Base-by-base conservation (phyloP, 2,888 invertebrate genomes). In the Machimus rusticus region DNA sequence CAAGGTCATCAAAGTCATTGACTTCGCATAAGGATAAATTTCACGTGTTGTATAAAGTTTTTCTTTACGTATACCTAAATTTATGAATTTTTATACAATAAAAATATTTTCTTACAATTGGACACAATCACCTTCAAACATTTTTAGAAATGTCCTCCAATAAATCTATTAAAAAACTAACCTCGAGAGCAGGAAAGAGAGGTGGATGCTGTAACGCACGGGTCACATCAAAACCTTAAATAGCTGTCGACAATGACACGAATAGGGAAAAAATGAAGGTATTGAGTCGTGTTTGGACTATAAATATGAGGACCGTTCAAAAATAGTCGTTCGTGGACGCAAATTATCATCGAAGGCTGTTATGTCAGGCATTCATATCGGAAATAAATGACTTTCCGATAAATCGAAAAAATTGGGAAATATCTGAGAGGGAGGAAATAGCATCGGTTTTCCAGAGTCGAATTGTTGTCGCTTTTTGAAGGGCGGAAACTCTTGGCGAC, bases 371-470 rank as follows among this genome's bases (percentile, higher is more conserved):
- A 66, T 66, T 66, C 66, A 66, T 66, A 66, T 66, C 28, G 66
- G 9, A 79, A 31, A 51, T 28, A 79, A 79, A 51, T 79, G 79
- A n/a, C 16, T 46, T 79, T 79, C 51, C 79, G 55, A 79, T 79
- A 51, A 79, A 79, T 12, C 8, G 51, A 51, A 39, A 39, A 51
- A 51, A 66, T 31, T 51, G 31, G 43, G 12, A 78, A 78, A 39
- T 39, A 39, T 46, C 19, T 51, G 14, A 31, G 51, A n/a, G 28
- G 12, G 43, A 31, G 79, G 79, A 79, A 79, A 79, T 51, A 51
- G 46, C 78, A 43, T 78, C 43, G n/a, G 14, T 51, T 28, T 28
- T 19, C 39, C 79, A 51, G 14, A 66, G 66, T 5, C 23, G 78
- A 78, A 78, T 78, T 37, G 39, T 39, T 78, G 23, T 79, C 51